phyloP scores from a whole-genome alignment of 2,888 invertebrate genomes.

The Meghimatium bilineatum region DNA sequence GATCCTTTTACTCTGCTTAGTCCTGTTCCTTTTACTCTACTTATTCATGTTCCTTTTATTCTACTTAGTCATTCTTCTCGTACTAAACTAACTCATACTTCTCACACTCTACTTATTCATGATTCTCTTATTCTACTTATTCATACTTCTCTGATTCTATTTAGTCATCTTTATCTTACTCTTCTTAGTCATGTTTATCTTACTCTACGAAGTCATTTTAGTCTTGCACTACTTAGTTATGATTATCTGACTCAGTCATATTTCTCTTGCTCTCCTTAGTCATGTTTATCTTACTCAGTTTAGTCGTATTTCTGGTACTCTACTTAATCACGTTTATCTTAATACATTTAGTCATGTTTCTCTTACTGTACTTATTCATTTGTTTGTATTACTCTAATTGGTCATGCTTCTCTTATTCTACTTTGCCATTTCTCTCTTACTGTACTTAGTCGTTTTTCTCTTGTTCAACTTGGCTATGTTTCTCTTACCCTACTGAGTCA shows the following conservation, averaged over 20 bases:
- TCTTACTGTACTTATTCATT: too few species aligned
- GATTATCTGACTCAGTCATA: neutral
- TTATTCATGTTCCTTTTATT: neutral
- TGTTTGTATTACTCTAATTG: too few species aligned
- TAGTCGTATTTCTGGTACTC: neutral
- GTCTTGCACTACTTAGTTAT: neutral
- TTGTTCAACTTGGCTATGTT: too few species aligned
- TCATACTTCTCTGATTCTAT: neutral
- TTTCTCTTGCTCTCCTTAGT: neutral
- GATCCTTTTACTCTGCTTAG: neutral
- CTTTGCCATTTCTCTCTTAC: neutral
- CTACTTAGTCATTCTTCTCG: neutral
- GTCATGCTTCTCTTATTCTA: neutral
- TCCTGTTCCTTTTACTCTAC: neutral
- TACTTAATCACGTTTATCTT: neutral
- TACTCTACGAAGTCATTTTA: neutral
- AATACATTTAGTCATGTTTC: neutral
- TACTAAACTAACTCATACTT: neutral
- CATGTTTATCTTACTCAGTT: neutral
- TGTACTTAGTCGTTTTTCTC: neutral
- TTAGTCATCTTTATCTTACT: neutral
- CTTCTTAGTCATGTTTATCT: neutral
- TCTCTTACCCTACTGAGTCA: neutral
- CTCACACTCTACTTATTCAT: too few species aligned
- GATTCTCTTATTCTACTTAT: neutral